Evolutionary conservation across 2,888 invertebrate species (phyloP), one percentile per base, ranked within the genome.

Genomic region (Sicus ferrugineus): DNA sequence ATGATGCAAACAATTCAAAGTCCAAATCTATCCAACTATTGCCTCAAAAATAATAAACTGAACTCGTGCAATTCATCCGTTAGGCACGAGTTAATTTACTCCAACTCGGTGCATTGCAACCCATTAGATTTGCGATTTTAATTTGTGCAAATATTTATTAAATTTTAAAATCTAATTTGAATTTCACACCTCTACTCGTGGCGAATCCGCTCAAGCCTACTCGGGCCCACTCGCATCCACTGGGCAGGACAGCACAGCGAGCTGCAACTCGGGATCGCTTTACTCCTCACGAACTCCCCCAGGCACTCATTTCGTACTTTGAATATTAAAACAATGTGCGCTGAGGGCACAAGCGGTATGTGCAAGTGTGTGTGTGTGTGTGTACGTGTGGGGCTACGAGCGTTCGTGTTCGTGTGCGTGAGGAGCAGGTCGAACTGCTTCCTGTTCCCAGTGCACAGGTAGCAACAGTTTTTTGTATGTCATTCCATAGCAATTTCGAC

Each of bases 151-250:
- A 74, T 76, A 76, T 80, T 78, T 79, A 79, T 80, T 75, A 80
- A 79, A 81, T 75, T 79, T 81, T 79, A 80, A 81, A 79, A 80
- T 80, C 77, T 78, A 77, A 80, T 81, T 79, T 79, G 75, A 77
- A 79, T 81, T 81, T 80, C 74, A 79, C 79, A 54, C 54, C 54
- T 54, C 54, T 26, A 21, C 54, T 54, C 21, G 21, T 21, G 42
- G n/a, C 42, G 21, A 4, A n/a, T n/a, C n/a, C n/a, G n/a, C 52
- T 21, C 54, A 26, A 54, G 26, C 54, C 26, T 26, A 16, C 14
- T 54, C 26, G 21, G 54, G 7, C 42, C 42, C 42, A 42, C 5
- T 42, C 42, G 42, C n/a, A 42, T 14, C 16, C 16, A n/a, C n/a
- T n/a, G n/a, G n/a, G n/a, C n/a, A n/a, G n/a, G n/a, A n/a, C n/a